Conservation (phyloP, 2,113 vertebrate species). For the Rhegmatorhina hoffmannsi region DNA sequence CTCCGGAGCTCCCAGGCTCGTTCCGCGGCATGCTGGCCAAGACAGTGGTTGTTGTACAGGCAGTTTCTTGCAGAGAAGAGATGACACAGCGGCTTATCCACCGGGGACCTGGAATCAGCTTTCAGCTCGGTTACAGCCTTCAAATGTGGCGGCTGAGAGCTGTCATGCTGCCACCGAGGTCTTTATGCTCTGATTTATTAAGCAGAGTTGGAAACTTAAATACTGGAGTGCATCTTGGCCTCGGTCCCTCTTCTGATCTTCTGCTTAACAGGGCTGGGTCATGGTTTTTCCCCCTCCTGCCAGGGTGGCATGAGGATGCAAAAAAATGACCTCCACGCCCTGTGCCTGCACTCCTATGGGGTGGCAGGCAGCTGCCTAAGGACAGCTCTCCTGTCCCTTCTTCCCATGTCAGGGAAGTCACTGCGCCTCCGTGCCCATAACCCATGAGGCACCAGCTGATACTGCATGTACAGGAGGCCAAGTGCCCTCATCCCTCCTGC, state of each 20-base stretch:
- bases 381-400: background rate
- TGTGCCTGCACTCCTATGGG: background rate
- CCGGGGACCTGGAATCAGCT: slow-evolving; percentile 50
- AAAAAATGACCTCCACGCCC: background rate
- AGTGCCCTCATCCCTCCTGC: background rate
- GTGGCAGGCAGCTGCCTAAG: background rate
- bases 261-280: background rate
- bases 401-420: background rate
- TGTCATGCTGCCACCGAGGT: slow-evolving; percentile 58
- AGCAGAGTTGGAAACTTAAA: slow-evolving; percentile 16
- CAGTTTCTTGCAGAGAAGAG: slow-evolving; percentile 58
- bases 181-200: slow-evolving; percentile 67
- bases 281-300: background rate
- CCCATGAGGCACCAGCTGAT: background rate
- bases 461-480: background rate
- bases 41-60: slow-evolving; percentile 38
- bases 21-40: background rate
- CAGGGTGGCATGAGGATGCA: background rate
- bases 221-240: background rate
- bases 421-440: fast-evolving
- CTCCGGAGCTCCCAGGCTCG: background rate
- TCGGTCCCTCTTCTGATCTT: background rate
- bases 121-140: slow-evolving; percentile 49
- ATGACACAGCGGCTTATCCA: slow-evolving; percentile 59
- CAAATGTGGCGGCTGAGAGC: slow-evolving; percentile 56